Evolutionary conservation across 1,140 invertebrate genomes (phyloP).

Genomic region (Eurosta solidaginis): DNA sequence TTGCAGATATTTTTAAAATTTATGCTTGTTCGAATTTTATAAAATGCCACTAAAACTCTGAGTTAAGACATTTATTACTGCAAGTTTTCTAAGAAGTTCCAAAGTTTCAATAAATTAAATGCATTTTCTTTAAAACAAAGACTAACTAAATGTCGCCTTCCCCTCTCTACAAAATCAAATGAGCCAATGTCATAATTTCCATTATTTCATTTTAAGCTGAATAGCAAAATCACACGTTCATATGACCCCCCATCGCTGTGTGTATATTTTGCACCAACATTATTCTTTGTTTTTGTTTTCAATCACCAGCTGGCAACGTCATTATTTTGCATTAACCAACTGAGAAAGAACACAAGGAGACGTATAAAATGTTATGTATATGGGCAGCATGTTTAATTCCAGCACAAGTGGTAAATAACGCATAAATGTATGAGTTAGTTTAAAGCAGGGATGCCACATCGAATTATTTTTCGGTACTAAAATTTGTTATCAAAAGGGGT

Average conservation of each 20-base stretch:
- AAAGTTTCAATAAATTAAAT: too few relatives aligned
- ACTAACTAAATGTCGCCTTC: too few relatives aligned
- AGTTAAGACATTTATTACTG: too few relatives aligned
- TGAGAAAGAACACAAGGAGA: not conserved
- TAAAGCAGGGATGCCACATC: too few relatives aligned
- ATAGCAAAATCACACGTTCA: not conserved
- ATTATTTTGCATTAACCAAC: slow-evolving; percentile 24
- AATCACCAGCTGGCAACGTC: slow-evolving; percentile 11
- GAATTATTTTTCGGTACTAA: too few relatives aligned
- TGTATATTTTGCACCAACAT: not conserved
- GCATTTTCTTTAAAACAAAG: too few relatives aligned
- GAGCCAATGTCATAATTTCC: slow-evolving; percentile 8
- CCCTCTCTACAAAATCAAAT: not conserved
- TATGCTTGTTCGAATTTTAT: too few relatives aligned
- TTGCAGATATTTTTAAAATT: too few relatives aligned
- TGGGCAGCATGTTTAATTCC: not conserved
- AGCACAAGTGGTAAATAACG: not conserved
- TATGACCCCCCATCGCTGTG: not conserved
- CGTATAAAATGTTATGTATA: not conserved
- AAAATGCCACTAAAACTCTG: too few relatives aligned
- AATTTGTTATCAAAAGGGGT: too few relatives aligned
- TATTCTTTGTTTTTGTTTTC: not conserved
- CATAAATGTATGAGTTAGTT: not conserved
- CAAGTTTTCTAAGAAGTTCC: too few relatives aligned
- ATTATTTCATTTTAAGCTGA: slow-evolving; percentile 16